These are phyloP conservation scores for Bettongia penicillata DNA, from an alignment of 2,113 vertebrate genomes.

Conservation along the genomic window DNA sequence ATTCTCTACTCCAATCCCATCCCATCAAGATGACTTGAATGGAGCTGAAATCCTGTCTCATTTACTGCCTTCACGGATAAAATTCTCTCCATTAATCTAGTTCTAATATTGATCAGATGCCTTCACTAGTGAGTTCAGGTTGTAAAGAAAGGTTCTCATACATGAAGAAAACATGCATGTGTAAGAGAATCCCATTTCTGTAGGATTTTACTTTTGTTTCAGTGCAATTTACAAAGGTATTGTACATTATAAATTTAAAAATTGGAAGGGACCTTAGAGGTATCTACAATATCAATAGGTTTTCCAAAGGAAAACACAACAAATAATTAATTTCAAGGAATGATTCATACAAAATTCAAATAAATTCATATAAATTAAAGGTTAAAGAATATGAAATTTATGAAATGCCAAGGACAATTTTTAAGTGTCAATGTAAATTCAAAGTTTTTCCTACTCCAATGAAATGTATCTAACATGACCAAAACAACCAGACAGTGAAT, in stretches of 20 bases:
- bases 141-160: neutral
- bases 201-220: neutral
- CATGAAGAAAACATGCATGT: neutral
- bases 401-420: neutral
- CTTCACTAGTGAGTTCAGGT: neutral
- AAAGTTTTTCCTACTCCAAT: neutral
- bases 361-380: neutral
- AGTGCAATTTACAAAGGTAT: neutral
- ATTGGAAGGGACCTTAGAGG: neutral
- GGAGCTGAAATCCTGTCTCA: neutral
- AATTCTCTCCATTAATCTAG: neutral
- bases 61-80: neutral
- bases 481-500: neutral
- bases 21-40: neutral
- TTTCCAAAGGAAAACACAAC: neutral
- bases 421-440: neutral
- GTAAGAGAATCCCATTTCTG: neutral
- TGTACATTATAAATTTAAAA: neutral
- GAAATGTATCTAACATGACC: neutral
- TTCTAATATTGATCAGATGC: neutral
- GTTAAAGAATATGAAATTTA: neutral
- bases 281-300: neutral
- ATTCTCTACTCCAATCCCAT: neutral
- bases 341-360: neutral
- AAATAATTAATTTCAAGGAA: neutral